These are phyloP conservation scores for Gymnodraco acuticeps DNA, from an alignment of 2,797 vertebrate genomes.

Conservation along the genomic window DNA sequence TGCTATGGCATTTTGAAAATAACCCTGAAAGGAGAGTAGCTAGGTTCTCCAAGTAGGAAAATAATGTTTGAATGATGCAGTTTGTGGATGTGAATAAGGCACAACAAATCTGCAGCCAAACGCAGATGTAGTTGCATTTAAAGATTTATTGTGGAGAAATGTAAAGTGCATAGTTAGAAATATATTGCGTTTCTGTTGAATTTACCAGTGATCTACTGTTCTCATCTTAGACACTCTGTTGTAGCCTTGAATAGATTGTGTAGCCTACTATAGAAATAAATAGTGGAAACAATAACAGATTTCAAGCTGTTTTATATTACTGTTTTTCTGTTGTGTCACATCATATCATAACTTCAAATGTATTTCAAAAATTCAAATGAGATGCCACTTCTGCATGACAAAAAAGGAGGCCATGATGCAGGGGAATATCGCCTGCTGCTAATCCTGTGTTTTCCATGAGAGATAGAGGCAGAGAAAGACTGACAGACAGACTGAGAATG, in stretches of 20 bases:
- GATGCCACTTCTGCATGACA: constrained; percentile 34
- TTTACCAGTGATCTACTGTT: constrained; percentile 10
- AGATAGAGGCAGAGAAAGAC: not conserved
- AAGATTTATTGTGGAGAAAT: constrained; percentile 19
- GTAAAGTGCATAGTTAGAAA: constrained; percentile 14
- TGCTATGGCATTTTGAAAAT: constrained; percentile 64
- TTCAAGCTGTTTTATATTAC: not conserved
- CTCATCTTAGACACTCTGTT: not conserved
- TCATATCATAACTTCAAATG: constrained; percentile 28
- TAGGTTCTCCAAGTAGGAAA: constrained; percentile 42
- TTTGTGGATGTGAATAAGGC: constrained; percentile 53
- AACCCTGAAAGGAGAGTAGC: constrained; percentile 41
- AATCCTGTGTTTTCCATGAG: not conserved
- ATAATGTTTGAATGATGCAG: constrained; percentile 52
- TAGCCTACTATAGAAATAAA: not conserved
- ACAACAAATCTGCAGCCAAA: constrained; percentile 47
- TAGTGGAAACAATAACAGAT: not conserved
- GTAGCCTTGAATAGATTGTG: not conserved
- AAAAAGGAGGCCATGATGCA: constrained; percentile 30
- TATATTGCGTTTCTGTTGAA: constrained; percentile 8
- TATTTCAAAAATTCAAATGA: constrained; percentile 34
- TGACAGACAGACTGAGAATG: not conserved
- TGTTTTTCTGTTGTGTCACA: not conserved
- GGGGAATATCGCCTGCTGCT: constrained; percentile 26
- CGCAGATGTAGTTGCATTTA: constrained; percentile 45